Evolutionary conservation across 1,140 invertebrate genomes (phyloP), one percentile per base, ranked within the genome.

Genomic region (Drosophila mojavensis): DNA sequence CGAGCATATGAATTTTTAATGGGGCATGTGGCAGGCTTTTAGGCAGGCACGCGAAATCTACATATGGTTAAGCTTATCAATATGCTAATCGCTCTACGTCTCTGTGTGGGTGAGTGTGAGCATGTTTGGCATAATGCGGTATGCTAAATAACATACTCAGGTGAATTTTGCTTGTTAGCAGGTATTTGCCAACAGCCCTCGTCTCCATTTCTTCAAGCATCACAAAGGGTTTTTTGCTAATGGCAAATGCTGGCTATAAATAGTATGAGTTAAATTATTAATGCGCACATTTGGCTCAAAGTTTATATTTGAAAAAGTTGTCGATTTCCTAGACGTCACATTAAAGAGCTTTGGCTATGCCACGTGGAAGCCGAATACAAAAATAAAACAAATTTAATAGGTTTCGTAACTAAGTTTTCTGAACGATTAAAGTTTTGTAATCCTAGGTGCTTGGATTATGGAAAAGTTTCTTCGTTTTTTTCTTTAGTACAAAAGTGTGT

Each of bases 1-100:
- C 77, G 76, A 74, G 77, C 71, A 69, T 79, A 89, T 88, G 83
- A 88, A 88, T 88, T 88, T 88, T 89, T 88, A 88, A 88, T 89
- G 61, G 47, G 33, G 54, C 78, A 76, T 70, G 62, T 73, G 84
- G 76, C 79, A 83, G 76, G 85, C 79, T 75, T 63, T 75, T 70
- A 62, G 51, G 20, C 20, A 62, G 47, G 11, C 63, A 58, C 55
- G 48, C 56, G 48, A 45, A 65, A 72, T 60, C 69, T 71, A 51
- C 70, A 73, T 73, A 73, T 61, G 70, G 70, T 73, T 73, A 73
- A 67, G 59, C 64, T 61, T 74, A 74, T 74, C 71, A 74, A 74
- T 74, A 74, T 74, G 71, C 58, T 74, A 74, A 74, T 58, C 66
- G 59, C 28, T 30, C 28, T 2, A 30, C 28, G 28, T 5, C 28